Base-by-base conservation (phyloP, 2,888 invertebrate genomes). In the Oasisia sp. region DNA sequence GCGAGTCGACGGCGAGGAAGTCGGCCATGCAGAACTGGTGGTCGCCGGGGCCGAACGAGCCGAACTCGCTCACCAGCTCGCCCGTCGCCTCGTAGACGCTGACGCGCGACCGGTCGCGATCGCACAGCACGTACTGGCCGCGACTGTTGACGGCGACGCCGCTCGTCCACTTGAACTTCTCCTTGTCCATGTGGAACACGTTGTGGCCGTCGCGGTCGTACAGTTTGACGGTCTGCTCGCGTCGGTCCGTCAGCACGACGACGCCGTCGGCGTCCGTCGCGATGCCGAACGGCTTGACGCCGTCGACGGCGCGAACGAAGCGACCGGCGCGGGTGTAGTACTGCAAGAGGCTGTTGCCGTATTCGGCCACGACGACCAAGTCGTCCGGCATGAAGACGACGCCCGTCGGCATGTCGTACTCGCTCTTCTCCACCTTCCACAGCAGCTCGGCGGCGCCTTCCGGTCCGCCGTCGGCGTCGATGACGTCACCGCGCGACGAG, bases 1-100 rank as follows among this genome's bases (percentile, higher is more conserved):
- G 90, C 89, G 91, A 90, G 92, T 94, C 94, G 38, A 93, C 93
- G 32, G 94, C 92, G 32, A 94, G 89, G 89, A 93, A 93, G 92
- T 94, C 93, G 1, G 94, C 94, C 93, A 94, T 93, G 89, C 93
- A 93, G 56, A 94, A 90, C 91, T 94, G 93, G 19, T 89, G 92
- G 91, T 92, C 93, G 32, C 92, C 90, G 11, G 89, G 58, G 5
- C 94, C 94, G 45, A 91, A 93, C 32, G 93, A 93, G 5, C 94
- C 94, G 90, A 94, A 94, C 92, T 93, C 93, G 7, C 32, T 74
- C 27, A 94, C 32, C 44, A 32, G 19, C 58, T 93, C 93, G 19
- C 93, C 94, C 12, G 74, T 89, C 19, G 38, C 11, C 27, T 89
- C 91, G 92, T 91, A 93, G 8, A 94, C 91, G 3, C 91, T 91